Evolutionary conservation across 2,113 vertebrate species (phyloP).

Genomic region (Spea multiplicata): DNA sequence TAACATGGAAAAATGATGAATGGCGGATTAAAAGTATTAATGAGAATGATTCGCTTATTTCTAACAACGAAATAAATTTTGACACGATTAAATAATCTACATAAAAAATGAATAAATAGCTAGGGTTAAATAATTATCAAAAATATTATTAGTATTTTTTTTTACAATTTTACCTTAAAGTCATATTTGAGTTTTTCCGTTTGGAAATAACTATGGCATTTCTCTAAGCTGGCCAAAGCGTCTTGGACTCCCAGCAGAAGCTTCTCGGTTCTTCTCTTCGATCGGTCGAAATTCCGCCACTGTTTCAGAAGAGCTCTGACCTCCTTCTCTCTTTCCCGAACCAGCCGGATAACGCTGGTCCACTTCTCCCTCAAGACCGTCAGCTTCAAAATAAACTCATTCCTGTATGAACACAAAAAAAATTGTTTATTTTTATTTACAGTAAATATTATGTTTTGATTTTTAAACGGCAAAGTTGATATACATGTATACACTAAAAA

Average conservation of each 20-base stretch:
- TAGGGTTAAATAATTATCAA: too few relatives aligned
- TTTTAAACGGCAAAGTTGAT: background rate
- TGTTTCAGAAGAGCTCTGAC: slow-evolving; percentile 68
- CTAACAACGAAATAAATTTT: too few relatives aligned
- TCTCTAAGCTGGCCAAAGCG: slow-evolving; percentile 65
- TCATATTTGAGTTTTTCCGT: slow-evolving; percentile 65
- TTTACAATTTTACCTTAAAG: slow-evolving; percentile 70
- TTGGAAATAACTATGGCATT: slow-evolving; percentile 67
- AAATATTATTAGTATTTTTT: background rate
- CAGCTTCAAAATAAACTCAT: slow-evolving; percentile 80
- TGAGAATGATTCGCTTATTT: too few relatives aligned
- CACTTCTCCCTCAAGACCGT: slow-evolving; percentile 76
- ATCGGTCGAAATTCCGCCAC: slow-evolving; percentile 75
- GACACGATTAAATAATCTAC: too few relatives aligned
- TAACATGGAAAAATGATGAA: too few relatives aligned
- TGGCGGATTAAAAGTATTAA: too few relatives aligned
- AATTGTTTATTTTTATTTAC: slow-evolving; percentile 4
- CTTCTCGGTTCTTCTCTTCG: slow-evolving; percentile 65
- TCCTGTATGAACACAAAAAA: slow-evolving; percentile 62
- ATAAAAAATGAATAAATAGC: too few relatives aligned
- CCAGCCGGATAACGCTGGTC: slow-evolving; percentile 69
- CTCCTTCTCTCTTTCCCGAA: slow-evolving; percentile 71
- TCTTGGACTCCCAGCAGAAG: slow-evolving; percentile 65
- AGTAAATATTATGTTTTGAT: background rate
- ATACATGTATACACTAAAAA: too few relatives aligned